Conservation (phyloP, 2,113 vertebrate genomes). For the Brachypteracias leptosomus region DNA sequence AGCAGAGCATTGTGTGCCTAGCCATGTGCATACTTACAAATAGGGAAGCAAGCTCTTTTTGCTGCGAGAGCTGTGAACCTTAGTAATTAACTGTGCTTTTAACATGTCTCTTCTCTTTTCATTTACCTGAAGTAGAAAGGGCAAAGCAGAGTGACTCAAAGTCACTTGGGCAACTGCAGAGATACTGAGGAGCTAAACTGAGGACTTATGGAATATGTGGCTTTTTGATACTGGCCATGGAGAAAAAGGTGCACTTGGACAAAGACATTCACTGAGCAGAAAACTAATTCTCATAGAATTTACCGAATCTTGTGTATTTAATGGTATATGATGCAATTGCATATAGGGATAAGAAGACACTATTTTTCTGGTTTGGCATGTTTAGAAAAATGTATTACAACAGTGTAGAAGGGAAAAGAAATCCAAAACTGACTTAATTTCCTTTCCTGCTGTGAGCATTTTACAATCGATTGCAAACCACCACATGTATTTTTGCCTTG, state of each 20-base stretch:
- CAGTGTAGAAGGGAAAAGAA: background rate
- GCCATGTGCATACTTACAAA: accelerated
- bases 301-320: background rate
- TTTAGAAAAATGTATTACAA: background rate
- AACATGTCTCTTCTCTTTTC: background rate
- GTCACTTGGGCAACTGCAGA: background rate
- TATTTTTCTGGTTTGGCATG: background rate
- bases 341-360: background rate
- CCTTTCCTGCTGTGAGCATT: background rate
- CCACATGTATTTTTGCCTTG: background rate
- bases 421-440: background rate
- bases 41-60: background rate
- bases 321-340: background rate
- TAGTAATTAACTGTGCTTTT: background rate
- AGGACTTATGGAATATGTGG: background rate
- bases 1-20: background rate
- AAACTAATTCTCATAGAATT: background rate
- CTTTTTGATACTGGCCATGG: background rate
- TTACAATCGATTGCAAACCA: background rate
- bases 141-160: background rate
- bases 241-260: background rate
- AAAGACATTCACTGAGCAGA: background rate
- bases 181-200: background rate
- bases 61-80: background rate
- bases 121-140: background rate